A percentile compares a stretch with the other conserved stretches of the same genome.
Evolutionary conservation across 1,140 invertebrate genomes (phyloP).

Genomic region (Wasmannia auropunctata): DNA sequence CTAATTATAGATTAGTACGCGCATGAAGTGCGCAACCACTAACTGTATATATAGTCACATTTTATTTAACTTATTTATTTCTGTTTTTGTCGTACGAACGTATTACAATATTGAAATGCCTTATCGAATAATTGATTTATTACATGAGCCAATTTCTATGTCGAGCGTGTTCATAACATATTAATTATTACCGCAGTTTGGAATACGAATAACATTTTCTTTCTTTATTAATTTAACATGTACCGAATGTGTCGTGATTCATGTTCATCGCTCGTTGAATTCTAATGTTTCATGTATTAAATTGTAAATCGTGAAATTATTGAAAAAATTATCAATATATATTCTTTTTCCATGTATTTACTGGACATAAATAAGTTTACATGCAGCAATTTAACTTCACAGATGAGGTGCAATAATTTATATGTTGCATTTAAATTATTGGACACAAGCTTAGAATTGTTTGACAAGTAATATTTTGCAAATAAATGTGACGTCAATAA

Average conservation of each 20-base stretch:
- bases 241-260: constrained; percentile 20
- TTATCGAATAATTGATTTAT: constrained; percentile 18
- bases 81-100: background rate
- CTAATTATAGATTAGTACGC: too few species aligned
- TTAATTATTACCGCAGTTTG: constrained; percentile 56
- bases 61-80: constrained; percentile 5
- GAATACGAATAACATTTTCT: background rate
- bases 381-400: background rate
- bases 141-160: constrained; percentile 53
- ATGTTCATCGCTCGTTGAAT: constrained; percentile 27
- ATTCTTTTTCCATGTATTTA: background rate
- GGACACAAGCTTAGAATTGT: background rate
- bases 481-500: background rate
- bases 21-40: too few species aligned
- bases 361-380: background rate
- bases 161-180: constrained; percentile 59
- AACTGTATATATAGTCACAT: background rate
- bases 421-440: background rate
- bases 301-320: constrained; percentile 11
- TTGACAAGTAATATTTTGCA: background rate
- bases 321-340: background rate
- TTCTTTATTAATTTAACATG: constrained; percentile 35
- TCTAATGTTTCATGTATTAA: background rate
- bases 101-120: constrained; percentile 10
- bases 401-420: background rate